Conservation (phyloP, 2,113 vertebrate genomes). For the Chelonoidis abingdonii region DNA sequence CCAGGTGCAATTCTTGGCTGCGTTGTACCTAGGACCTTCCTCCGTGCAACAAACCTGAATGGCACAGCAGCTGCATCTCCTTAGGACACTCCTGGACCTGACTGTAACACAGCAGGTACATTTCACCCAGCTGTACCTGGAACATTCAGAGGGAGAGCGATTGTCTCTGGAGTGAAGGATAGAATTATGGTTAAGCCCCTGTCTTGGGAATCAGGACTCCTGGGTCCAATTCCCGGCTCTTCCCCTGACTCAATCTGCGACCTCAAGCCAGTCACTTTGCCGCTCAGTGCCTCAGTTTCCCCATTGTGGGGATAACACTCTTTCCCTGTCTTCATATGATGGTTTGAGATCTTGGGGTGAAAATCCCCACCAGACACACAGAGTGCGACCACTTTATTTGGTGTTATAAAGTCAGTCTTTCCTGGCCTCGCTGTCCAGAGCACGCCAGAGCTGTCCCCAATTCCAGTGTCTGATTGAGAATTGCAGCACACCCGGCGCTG, state of each 20-base stretch:
- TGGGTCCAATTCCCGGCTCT: background rate
- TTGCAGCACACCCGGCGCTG: background rate
- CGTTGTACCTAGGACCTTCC: no score
- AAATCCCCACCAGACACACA: background rate
- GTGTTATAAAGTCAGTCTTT: background rate
- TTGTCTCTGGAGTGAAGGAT: background rate
- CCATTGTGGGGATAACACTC: background rate
- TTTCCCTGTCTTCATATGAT: background rate
- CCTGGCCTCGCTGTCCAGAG: background rate
- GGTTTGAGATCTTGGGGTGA: background rate
- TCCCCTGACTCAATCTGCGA: background rate
- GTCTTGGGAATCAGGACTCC: background rate
- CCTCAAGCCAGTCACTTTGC: background rate
- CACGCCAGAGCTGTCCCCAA: background rate
- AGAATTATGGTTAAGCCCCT: background rate
- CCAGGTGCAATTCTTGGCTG: background rate
- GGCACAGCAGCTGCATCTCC: background rate
- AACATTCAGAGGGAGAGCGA: background rate
- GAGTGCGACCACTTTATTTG: background rate
- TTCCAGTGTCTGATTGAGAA: background rate
- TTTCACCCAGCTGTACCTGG: background rate
- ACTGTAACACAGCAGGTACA: background rate
- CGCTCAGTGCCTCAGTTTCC: background rate
- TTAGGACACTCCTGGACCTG: background rate
- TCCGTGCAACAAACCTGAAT: background rate